Evolutionary conservation across 2,797 vertebrate genomes (phyloP).

Genomic region (Bradypodion ventrale): DNA sequence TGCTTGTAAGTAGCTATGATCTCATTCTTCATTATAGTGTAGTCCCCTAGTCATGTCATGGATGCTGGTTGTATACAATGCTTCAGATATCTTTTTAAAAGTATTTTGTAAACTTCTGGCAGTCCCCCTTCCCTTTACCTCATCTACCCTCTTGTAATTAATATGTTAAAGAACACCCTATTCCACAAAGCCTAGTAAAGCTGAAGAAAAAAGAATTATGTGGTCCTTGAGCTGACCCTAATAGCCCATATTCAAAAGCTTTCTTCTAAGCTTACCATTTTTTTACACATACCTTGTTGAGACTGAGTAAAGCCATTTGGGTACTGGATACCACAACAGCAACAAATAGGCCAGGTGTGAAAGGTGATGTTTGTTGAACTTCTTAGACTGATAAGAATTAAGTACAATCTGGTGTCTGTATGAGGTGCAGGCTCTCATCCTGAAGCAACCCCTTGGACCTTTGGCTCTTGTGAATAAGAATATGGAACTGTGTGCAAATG

Average conservation of each 20-base stretch:
- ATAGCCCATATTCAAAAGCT: background rate
- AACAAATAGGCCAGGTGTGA: too few species aligned
- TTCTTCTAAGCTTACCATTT: background rate
- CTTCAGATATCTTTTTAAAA: slow-evolving; percentile 14
- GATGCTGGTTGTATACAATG: slow-evolving; percentile 4
- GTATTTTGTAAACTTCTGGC: slow-evolving; percentile 18
- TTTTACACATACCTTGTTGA: background rate
- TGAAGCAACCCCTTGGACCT: too few species aligned
- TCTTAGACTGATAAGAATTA: too few species aligned
- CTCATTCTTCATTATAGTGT: slow-evolving; percentile 38
- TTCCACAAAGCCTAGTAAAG: background rate
- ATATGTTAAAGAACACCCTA: background rate
- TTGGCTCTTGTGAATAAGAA: background rate
- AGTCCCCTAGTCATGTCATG: slow-evolving; percentile 12
- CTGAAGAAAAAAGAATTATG: background rate
- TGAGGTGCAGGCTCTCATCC: too few species aligned
- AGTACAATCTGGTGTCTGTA: too few species aligned
- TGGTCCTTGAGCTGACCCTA: background rate
- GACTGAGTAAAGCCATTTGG: background rate
- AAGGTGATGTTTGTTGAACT: too few species aligned
- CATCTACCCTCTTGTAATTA: background rate
- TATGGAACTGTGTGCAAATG: background rate
- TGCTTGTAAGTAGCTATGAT: slow-evolving; percentile 43
- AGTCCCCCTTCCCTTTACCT: background rate
- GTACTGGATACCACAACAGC: background rate